A percentile compares a stretch with the other conserved stretches of the same genome.
These are phyloP conservation scores for Tridacna gigas DNA, from an alignment of 2,888 invertebrate genomes.

Conservation along the genomic window DNA sequence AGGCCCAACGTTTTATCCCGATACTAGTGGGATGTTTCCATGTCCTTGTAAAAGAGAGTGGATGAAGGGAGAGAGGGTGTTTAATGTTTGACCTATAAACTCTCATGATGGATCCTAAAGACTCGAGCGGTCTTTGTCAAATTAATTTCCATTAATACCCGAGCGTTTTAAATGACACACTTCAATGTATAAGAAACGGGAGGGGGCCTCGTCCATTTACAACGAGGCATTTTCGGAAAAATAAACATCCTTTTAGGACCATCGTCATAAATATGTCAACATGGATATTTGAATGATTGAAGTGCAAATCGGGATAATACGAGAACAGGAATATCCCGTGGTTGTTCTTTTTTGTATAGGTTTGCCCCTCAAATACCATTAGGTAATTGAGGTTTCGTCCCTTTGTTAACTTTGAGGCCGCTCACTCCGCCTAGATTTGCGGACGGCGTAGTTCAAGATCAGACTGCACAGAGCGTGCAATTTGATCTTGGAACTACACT, in stretches of 20 bases:
- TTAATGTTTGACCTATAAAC: constrained; percentile 4
- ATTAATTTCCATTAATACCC: constrained; percentile 27
- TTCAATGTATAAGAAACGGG: constrained; percentile 13
- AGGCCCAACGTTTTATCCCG: too few species aligned
- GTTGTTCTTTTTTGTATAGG: constrained; percentile 1
- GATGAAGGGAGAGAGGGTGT: background rate
- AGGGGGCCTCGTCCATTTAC: constrained; percentile 24
- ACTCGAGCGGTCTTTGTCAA: constrained; percentile 5
- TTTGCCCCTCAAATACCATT: background rate
- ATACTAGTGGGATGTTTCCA: too few species aligned
- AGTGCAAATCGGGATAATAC: constrained; percentile 24
- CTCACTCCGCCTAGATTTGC: too few species aligned
- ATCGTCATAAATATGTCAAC: constrained; percentile 27
- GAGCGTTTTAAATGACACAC: constrained; percentile 18
- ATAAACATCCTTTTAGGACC: constrained; percentile 16
- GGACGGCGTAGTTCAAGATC: too few species aligned
- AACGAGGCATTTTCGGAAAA: constrained; percentile 6
- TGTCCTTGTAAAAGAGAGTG: background rate
- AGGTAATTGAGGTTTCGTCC: background rate
- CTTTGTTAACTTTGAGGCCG: too few species aligned
- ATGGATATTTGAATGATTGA: constrained; percentile 16
- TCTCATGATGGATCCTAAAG: constrained; percentile 13
- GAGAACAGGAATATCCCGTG: constrained; percentile 19
- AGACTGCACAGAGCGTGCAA: too few species aligned
- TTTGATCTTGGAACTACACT: too few species aligned